Evolutionary conservation across 2,797 vertebrate species (phyloP).

Genomic region (Enteromius argenteus): DNA sequence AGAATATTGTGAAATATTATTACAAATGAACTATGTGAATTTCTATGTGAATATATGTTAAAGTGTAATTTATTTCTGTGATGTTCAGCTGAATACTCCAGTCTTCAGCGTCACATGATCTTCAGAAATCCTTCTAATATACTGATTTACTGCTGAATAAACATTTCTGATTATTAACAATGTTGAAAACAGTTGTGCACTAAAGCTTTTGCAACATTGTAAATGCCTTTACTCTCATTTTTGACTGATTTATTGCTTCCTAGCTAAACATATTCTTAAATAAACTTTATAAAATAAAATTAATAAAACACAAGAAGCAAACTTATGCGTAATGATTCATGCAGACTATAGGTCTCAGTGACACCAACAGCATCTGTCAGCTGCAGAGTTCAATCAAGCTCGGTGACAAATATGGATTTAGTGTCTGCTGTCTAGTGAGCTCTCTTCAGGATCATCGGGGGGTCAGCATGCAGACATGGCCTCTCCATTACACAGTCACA

Average conservation of each 20-base stretch:
- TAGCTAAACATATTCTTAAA: not conserved
- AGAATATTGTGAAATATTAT: not conserved
- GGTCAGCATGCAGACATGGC: constrained; percentile 1
- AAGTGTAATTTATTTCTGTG: not conserved
- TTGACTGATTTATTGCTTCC: too few species aligned
- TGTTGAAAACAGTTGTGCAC: not conserved
- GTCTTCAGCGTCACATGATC: not conserved
- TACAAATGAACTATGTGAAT: not conserved
- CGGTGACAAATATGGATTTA: constrained; percentile 35
- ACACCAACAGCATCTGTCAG: constrained; percentile 31
- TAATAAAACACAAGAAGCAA: not conserved
- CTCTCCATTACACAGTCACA: constrained; percentile 27
- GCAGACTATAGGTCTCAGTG: not conserved
- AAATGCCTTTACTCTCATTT: not conserved
- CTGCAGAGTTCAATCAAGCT: constrained; percentile 30
- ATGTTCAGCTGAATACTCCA: not conserved
- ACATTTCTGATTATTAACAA: not conserved
- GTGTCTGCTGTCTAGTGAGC: constrained; percentile 33
- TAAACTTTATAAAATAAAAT: not conserved
- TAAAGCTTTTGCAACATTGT: not conserved
- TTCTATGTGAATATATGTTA: not conserved
- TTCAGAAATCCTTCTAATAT: not conserved
- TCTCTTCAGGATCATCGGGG: constrained; percentile 17
- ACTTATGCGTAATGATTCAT: not conserved
- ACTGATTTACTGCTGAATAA: not conserved